Base-by-base conservation (phyloP, 1,140 invertebrate species). In the Venturia canescens region DNA sequence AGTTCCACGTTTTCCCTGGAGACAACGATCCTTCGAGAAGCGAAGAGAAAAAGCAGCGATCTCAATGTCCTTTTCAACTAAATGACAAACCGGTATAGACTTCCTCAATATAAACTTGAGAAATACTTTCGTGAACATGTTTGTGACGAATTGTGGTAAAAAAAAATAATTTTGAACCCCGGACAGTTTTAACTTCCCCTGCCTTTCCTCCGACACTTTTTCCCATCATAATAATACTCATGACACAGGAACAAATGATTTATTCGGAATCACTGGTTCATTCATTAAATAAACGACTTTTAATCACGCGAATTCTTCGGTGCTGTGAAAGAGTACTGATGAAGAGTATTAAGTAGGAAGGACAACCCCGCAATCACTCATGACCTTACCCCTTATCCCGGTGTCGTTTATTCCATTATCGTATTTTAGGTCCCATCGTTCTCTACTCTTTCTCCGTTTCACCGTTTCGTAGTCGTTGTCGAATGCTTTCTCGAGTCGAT, bases 401-500 rank as follows among this genome's bases (percentile, higher is more conserved):
- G 53, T 26, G 21, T 27, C 26, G 23, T 26, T 63, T 63, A 26
- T 26, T 63, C 60, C 13, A 63, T 15, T 6, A 63, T 23, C 1
- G 23, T 23, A 26, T 27, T 15, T 63, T 23, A 63, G 11, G n/a
- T 11, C 4, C 60, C 60, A 53, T 63, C 9, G 11, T 63, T 63
- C 60, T 63, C 13, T 63, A 57, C 60, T 63, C 60, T 5, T 57
- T 23, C 16, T n/a, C 5, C 13, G 4, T 63, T 23, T 26, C 23
- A 63, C 21, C 53, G 21, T 63, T 23, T 23, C 26, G 27, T 26
- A 26, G 21, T 26, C 9, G 27, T 23, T 27, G 60, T 63, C 60
- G 3, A 63, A 63, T 63, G 60, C 27, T 63, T 26, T 27, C 1
- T 27, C 21, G 16, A 57, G 69, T 80, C 79, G 79, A 80, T 80